phyloP scores from a whole-genome alignment of 2,113 vertebrate genomes.

The Crocuta crocuta region DNA sequence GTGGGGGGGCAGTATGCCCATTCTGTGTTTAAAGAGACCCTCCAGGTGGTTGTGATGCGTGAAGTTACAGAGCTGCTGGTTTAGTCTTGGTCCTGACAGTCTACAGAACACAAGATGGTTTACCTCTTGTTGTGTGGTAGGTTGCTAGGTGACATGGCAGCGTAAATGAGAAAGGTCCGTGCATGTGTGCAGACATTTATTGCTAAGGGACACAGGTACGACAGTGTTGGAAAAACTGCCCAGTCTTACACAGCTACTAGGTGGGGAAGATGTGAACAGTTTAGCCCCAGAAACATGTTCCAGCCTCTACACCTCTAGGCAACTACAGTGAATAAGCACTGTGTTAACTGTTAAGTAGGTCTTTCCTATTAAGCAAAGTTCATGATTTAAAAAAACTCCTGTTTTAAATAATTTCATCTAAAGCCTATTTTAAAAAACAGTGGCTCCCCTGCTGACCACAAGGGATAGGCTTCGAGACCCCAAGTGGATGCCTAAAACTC shows the following conservation, averaged over 20 bases:
- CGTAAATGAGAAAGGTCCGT: not conserved
- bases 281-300: not conserved
- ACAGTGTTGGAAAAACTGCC: not conserved
- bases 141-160: not conserved
- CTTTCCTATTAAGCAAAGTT: conserved; percentile 18
- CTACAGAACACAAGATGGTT: not conserved
- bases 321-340: not conserved
- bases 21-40: not conserved
- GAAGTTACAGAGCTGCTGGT: too few relatives aligned
- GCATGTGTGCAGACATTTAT: not conserved
- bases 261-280: not conserved
- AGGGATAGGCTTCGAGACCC: not conserved
- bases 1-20: too few relatives aligned
- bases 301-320: too few relatives aligned
- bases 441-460: not conserved
- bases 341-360: not conserved
- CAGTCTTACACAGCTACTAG: not conserved
- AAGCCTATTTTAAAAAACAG: not conserved
- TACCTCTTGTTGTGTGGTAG: not conserved
- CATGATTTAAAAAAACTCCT: not conserved
- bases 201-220: not conserved
- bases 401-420: not conserved
- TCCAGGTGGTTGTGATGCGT: too few relatives aligned
- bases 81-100: not conserved
- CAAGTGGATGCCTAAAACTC: not conserved